These are phyloP conservation scores for Nasua narica DNA, from an alignment of 2,797 vertebrate species.

Conservation along the genomic window DNA sequence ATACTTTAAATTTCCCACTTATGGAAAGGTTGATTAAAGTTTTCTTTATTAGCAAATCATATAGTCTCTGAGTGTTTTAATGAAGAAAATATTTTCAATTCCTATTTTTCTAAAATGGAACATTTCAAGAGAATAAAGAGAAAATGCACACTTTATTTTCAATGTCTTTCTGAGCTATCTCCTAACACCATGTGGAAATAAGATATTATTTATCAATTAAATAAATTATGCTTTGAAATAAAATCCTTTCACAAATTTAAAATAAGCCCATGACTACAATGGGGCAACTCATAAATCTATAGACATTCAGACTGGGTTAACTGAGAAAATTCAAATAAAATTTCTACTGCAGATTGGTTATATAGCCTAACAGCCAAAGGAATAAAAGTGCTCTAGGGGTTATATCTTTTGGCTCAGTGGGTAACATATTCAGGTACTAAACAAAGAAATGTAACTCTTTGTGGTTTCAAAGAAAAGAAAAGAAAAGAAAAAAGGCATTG, in stretches of 20 bases:
- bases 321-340: not conserved
- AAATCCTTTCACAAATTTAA: constrained; percentile 30
- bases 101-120: not conserved
- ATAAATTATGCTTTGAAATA: constrained; percentile 41
- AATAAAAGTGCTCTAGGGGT: not conserved
- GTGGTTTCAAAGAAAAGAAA: not conserved
- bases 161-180: not conserved
- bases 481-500: not conserved
- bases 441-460: not conserved
- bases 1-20: not conserved
- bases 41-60: not conserved
- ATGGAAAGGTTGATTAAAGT: not conserved
- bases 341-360: not conserved
- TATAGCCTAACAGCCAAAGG: not conserved
- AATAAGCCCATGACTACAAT: not conserved
- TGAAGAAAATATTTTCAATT: constrained; percentile 23
- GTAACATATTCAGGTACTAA: not conserved
- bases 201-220: constrained; percentile 29
- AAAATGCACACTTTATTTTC: constrained; percentile 9
- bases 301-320: not conserved
- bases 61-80: not conserved
- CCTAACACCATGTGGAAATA: not conserved
- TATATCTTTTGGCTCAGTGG: not conserved
- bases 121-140: not conserved
- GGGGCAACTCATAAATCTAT: constrained; percentile 25